phyloP scores from a whole-genome alignment of 1,140 invertebrate species.

The Tachypleus tridentatus region DNA sequence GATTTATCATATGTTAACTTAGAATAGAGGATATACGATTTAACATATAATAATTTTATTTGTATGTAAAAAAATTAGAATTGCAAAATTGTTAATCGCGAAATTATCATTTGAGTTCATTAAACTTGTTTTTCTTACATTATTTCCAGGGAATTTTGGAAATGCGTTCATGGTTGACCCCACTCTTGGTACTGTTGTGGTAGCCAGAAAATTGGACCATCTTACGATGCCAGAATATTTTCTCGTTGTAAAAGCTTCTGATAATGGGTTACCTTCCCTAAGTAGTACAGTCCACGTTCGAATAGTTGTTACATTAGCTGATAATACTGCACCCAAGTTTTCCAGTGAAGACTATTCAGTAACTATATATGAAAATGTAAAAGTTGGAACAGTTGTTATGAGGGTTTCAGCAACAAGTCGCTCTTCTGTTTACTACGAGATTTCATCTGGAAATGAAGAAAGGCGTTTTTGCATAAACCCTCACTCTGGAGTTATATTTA shows the following conservation, averaged over 20 bases:
- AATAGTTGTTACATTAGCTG: slow-evolving; percentile 39
- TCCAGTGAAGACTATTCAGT: slow-evolving; percentile 44
- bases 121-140: background rate
- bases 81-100: no score
- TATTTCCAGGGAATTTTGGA: slow-evolving; percentile 52
- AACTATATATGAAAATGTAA: slow-evolving; percentile 73
- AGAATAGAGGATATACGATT: no score
- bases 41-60: no score
- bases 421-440: slow-evolving; percentile 67
- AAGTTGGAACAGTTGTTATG: slow-evolving; percentile 59
- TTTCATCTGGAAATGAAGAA: slow-evolving; percentile 57
- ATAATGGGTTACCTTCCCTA: slow-evolving; percentile 59
- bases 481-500: slow-evolving; percentile 56
- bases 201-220: slow-evolving; percentile 59
- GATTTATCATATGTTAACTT: no score
- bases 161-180: slow-evolving; percentile 70
- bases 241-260: slow-evolving; percentile 63
- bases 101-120: background rate
- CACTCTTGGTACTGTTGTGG: slow-evolving; percentile 56
- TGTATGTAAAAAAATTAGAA: no score
- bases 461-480: slow-evolving; percentile 69
- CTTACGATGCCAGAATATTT: slow-evolving; percentile 57
- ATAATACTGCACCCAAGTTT: slow-evolving; percentile 58
- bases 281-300: slow-evolving; percentile 63
- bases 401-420: slow-evolving; percentile 62